Conservation (phyloP, 30 jellyfish, hydroid and myxozoan genomes). For the Phacellophora camtschatica region DNA sequence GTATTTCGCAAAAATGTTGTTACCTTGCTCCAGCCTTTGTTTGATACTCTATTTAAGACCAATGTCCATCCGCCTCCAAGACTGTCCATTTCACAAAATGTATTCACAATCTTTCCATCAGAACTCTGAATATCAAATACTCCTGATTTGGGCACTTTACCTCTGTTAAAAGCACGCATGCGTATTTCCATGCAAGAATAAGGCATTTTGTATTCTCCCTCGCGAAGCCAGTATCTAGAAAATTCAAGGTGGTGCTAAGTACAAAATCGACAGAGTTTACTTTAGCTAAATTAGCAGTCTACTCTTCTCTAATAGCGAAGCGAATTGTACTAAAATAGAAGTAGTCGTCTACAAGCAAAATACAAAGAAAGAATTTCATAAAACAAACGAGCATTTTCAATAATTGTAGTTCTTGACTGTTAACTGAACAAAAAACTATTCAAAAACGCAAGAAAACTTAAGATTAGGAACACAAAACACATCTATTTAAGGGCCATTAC, state of each 20-base stretch:
- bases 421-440: no score
- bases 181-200: constrained; percentile 54
- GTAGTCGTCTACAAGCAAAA: no score
- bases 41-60: constrained; percentile 44
- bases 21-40: constrained; percentile 58
- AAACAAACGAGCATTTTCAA: no score
- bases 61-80: constrained; percentile 88
- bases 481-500: no score
- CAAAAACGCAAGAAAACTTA: no score
- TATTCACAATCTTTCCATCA: constrained; percentile 6
- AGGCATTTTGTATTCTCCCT: constrained; percentile 51
- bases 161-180: constrained; percentile 1
- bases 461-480: no score
- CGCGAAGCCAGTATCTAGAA: constrained; percentile 83
- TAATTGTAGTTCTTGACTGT: no score
- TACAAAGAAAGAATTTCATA: no score
- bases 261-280: no score
- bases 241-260: background rate
- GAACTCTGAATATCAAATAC: background rate
- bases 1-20: constrained; percentile 25
- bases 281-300: no score
- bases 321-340: no score
- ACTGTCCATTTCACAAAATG: constrained; percentile 69
- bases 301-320: no score
- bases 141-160: constrained; percentile 26